phyloP scores from a whole-genome alignment of 2,888 invertebrate species.

The Patella ulyssiponensis region DNA sequence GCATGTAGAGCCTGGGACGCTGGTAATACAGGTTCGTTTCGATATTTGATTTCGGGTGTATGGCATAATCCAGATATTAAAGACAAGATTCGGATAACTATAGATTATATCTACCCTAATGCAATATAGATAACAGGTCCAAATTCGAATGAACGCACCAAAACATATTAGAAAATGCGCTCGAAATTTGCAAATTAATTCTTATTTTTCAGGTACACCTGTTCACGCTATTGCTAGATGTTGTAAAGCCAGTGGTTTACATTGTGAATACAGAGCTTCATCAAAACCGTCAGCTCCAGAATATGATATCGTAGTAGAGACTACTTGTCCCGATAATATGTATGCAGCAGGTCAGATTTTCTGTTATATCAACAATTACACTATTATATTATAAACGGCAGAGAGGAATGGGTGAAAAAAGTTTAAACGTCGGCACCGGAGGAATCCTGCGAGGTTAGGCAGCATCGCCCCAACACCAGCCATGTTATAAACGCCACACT shows the following conservation, averaged over 20 bases:
- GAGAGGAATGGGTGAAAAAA: too few species aligned
- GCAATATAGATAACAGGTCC: too few species aligned
- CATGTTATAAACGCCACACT: too few species aligned
- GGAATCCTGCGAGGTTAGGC: not conserved
- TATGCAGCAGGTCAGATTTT: slow-evolving; percentile 11
- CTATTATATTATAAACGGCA: too few species aligned
- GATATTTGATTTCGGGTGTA: too few species aligned
- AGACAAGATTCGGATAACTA: too few species aligned
- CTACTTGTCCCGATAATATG: slow-evolving; percentile 14
- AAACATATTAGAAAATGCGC: not conserved
- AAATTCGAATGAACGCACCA: too few species aligned
- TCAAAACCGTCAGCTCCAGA: slow-evolving; percentile 6
- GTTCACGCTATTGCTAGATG: slow-evolving; percentile 21
- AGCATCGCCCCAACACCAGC: not conserved
- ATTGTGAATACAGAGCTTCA: slow-evolving; percentile 16
- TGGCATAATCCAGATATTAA: too few species aligned
- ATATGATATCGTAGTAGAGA: not conserved
- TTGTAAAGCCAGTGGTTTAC: slow-evolving; percentile 15
- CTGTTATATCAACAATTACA: not conserved
- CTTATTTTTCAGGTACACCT: not conserved
- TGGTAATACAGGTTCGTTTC: not conserved
- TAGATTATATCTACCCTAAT: too few species aligned
- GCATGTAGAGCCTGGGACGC: not conserved
- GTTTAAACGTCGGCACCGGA: not conserved
- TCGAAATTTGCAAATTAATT: not conserved